phyloP scores from a whole-genome alignment of 2,113 vertebrate species.

The Indri indri region DNA sequence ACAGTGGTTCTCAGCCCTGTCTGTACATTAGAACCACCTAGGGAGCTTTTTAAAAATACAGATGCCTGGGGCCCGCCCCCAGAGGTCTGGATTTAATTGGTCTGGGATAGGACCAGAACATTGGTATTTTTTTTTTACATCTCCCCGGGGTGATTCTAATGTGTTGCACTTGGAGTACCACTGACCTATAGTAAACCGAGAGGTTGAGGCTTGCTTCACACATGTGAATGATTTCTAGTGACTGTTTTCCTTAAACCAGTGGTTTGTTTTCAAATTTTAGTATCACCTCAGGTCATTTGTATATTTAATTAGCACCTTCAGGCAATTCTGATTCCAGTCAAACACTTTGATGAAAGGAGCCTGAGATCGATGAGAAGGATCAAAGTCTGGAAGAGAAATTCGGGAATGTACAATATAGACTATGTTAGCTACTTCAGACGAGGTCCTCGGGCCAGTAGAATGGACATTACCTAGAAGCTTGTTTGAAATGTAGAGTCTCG shows the following conservation, averaged over 20 bases:
- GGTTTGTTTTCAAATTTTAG: conserved; percentile 39
- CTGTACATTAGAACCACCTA: background rate
- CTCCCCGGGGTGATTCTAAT: background rate
- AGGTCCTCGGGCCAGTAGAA: background rate
- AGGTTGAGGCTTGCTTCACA: background rate
- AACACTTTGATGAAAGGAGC: conserved; percentile 27
- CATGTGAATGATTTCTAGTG: conserved; percentile 7
- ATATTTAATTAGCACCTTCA: conserved; percentile 52
- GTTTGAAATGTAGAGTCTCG: background rate
- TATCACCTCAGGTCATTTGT: background rate
- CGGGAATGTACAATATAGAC: background rate
- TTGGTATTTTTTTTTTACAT: background rate
- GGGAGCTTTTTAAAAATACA: background rate
- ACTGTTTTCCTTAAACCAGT: background rate
- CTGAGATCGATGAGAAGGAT: conserved; percentile 26
- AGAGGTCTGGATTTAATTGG: conserved; percentile 21
- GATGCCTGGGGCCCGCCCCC: background rate
- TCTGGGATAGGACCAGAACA: conserved; percentile 1
- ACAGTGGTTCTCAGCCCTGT: background rate
- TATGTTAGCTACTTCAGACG: background rate
- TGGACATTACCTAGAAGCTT: background rate
- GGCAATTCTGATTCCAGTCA: conserved; percentile 46
- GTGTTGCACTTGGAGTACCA: background rate
- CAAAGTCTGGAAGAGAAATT: background rate
- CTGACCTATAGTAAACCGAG: conserved; percentile 30